These are phyloP conservation scores for Uria aalge DNA, from an alignment of 2,113 vertebrate genomes.

Conservation along the genomic window DNA sequence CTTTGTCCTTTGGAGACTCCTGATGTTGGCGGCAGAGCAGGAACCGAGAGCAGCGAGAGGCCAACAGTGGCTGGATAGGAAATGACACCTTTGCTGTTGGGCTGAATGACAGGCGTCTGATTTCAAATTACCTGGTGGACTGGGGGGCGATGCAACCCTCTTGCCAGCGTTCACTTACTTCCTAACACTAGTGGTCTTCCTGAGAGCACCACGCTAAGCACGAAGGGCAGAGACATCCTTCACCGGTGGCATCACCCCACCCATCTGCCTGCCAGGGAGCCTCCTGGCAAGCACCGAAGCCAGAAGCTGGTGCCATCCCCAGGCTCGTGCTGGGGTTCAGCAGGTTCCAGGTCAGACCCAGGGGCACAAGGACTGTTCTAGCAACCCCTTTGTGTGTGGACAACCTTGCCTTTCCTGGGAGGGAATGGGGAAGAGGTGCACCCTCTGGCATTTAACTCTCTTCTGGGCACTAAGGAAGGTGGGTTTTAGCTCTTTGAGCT, in stretches of 20 bases:
- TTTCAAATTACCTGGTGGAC: not conserved
- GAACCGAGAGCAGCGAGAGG: not conserved
- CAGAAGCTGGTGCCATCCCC: rapidly evolving
- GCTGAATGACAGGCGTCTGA: not conserved
- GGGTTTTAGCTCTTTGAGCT: not conserved
- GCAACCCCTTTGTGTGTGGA: not conserved
- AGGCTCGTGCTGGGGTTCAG: not conserved
- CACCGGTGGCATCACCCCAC: not conserved
- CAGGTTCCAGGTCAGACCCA: not conserved
- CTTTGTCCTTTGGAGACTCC: not conserved
- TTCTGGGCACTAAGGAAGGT: not conserved
- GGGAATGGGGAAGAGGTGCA: not conserved
- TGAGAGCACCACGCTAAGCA: not conserved
- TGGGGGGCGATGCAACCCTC: rapidly evolving
- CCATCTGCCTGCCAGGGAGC: not conserved
- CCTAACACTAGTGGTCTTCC: not conserved
- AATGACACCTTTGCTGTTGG: not conserved
- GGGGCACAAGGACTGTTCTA: not conserved
- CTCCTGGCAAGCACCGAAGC: not conserved
- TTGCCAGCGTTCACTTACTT: not conserved
- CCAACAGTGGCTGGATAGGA: not conserved
- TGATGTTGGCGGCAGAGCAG: rapidly evolving
- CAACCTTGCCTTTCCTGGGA: not conserved
- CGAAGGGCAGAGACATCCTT: not conserved
- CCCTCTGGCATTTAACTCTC: not conserved